Base-by-base conservation (phyloP, 2,797 vertebrate genomes). In the Oreortyx pictus region DNA sequence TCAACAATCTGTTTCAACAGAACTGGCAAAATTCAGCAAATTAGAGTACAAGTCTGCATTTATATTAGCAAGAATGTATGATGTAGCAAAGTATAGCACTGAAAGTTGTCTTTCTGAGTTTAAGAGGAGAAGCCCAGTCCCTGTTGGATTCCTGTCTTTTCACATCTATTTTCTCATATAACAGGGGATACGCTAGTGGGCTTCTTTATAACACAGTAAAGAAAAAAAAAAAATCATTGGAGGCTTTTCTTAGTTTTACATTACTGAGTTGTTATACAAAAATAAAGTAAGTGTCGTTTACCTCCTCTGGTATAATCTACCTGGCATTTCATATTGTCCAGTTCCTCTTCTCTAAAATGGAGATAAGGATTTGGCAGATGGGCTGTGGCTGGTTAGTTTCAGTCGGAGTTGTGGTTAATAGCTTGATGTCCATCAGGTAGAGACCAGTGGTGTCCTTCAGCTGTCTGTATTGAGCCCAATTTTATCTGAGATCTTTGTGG, bases 201-300 rank as follows among this genome's bases (percentile, higher is more conserved):
- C 4, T 37, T 16, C 56, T 19, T 67, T 86, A 14, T 12, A 72
- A 11, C 12, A 54, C 14, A 37, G 33, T 25, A 61, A 49, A 25
- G 24, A 16, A 52, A 50, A 13, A 50, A 52, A 29, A 14, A 17
- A 17, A 4, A 14, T 70, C 6, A 23, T 7, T 60, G 11, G 5
- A 47, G 6, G 0, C 56, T 90, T 62, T 1, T 65, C 16, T 49
- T 23, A 72, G 10, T 6, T 68, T 86, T 81, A 81, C 78, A 68
- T 81, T 72, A 61, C 6, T 9, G 22, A 43, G 3, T 9, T 75
- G 4, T 41, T 83, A 33, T 66, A 37, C 17, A 24, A 73, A 27
- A 56, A 18, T 4, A 31, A 0, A 0, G 20, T 4, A 7, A 9
- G 27, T 11, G 7, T 57, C 11, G 23, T 33, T n/a, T 22, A 57